Conservation (phyloP, 2,888 invertebrate genomes). For the Andrena chrysosceles region DNA sequence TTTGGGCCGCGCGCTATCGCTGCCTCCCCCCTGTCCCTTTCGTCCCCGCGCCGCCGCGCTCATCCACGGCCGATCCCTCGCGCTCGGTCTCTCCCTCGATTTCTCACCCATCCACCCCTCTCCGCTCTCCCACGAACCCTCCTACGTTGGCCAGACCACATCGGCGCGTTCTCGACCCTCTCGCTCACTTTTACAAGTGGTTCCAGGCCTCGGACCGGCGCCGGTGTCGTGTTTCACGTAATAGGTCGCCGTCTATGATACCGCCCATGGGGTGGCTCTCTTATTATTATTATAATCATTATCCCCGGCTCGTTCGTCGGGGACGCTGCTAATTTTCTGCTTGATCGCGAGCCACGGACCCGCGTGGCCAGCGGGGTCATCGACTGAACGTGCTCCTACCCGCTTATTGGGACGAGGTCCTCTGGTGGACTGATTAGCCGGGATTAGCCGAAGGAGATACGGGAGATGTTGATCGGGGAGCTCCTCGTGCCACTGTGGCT, state of each 20-base stretch:
- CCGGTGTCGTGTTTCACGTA: slow-evolving; percentile 82
- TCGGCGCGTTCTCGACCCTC: slow-evolving; percentile 42
- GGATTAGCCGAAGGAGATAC: slow-evolving; percentile 25
- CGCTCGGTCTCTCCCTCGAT: slow-evolving; percentile 18
- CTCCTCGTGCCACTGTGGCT: too few species aligned
- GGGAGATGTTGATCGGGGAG: slow-evolving; percentile 3
- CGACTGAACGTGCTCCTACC: slow-evolving; percentile 24
- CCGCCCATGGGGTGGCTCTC: slow-evolving; percentile 64
- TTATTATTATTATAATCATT: slow-evolving; percentile 71
- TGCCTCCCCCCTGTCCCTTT: slow-evolving; percentile 30
- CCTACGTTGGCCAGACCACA: slow-evolving; percentile 31
- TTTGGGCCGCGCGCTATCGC: slow-evolving; percentile 39
- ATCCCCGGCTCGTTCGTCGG: slow-evolving; percentile 56
- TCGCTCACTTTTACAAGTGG: slow-evolving; percentile 75
- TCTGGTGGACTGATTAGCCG: slow-evolving; percentile 21
- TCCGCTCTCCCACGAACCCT: slow-evolving; percentile 9
- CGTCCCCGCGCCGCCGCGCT: slow-evolving; percentile 40
- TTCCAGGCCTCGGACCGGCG: slow-evolving; percentile 76
- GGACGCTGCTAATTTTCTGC: slow-evolving; percentile 43
- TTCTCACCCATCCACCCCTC: slow-evolving; percentile 6
- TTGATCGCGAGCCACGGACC: slow-evolving; percentile 29
- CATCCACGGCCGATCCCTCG: slow-evolving; percentile 16
- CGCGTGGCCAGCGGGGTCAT: slow-evolving; percentile 10
- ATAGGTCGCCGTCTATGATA: slow-evolving; percentile 79
- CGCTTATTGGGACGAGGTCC: slow-evolving; percentile 14